Percentiles rank a stretch among this genome's conserved stretches.
phyloP scores from a whole-genome alignment of 2,888 invertebrate species.

The Campoplex capitator region DNA sequence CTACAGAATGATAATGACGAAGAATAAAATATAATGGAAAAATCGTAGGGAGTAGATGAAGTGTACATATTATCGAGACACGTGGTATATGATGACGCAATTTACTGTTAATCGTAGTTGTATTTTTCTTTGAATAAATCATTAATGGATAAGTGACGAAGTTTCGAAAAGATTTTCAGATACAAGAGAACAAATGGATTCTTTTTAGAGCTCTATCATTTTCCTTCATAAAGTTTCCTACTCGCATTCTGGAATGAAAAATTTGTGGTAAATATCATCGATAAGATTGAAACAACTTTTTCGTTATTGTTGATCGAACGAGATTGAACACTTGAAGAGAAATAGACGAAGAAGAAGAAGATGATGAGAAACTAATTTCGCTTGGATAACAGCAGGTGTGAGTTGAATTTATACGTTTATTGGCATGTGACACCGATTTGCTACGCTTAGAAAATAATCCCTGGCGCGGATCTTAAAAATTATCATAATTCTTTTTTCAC shows the following conservation, averaged over 20 bases:
- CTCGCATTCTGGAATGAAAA: no score
- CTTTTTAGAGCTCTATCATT: not conserved
- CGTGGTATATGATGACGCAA: constrained; percentile 79
- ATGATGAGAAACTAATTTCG: constrained; percentile 39
- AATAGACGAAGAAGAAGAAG: not conserved
- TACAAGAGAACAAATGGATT: not conserved
- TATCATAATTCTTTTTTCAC: constrained; percentile 49
- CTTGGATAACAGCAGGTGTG: constrained; percentile 50
- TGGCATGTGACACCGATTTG: constrained; percentile 38
- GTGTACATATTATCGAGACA: constrained; percentile 81
- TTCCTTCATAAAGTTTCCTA: not conserved
- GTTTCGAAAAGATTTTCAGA: constrained; percentile 24
- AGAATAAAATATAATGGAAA: constrained; percentile 32
- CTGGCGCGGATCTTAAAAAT: constrained; percentile 18
- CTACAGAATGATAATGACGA: constrained; percentile 14
- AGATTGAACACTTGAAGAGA: not conserved
- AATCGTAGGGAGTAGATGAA: constrained; percentile 68
- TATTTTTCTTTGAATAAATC: constrained; percentile 83
- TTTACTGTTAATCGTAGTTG: constrained; percentile 83
- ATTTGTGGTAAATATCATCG: not conserved
- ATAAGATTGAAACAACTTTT: not conserved
- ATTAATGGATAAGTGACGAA: constrained; percentile 76
- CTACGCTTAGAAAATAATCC: constrained; percentile 51
- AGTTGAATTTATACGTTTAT: constrained; percentile 33
- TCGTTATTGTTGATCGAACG: not conserved